Evolutionary conservation across 1,140 invertebrate genomes (phyloP).

Genomic region (Neotoxoptera formosana): DNA sequence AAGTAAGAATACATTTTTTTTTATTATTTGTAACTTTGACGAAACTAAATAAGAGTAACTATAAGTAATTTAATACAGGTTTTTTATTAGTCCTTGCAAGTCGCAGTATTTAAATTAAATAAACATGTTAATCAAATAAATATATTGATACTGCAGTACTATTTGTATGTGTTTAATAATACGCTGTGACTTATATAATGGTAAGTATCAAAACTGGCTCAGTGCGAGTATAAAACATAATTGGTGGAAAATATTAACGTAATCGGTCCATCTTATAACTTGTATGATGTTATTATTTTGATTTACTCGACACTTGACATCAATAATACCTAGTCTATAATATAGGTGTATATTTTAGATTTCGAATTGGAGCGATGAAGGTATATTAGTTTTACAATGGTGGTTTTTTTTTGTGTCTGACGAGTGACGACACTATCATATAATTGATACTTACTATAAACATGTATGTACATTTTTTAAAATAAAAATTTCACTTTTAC

Average conservation of each 20-base stretch:
- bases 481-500: not conserved
- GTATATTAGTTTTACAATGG: not conserved
- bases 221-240: not conserved
- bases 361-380: not conserved
- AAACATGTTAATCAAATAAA: not conserved
- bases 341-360: not conserved
- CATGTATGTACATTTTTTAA: too few species aligned
- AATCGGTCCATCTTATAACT: not conserved
- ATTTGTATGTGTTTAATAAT: not conserved
- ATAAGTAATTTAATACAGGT: slow-evolving; percentile 9
- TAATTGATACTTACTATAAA: too few species aligned
- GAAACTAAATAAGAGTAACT: not conserved
- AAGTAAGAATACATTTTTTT: too few species aligned
- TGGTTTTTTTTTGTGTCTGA: not conserved
- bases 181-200: not conserved
- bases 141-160: not conserved
- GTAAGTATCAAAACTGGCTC: not conserved
- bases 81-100: not conserved
- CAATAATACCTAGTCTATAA: not conserved
- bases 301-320: not conserved
- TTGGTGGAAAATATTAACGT: not conserved
- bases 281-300: not conserved
- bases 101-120: not conserved
- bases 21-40: not conserved
- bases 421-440: too few species aligned